phyloP scores from a whole-genome alignment of 35 echinoderm and acorn worm genomes.

The Strongylocentrotus purpuratus region DNA sequence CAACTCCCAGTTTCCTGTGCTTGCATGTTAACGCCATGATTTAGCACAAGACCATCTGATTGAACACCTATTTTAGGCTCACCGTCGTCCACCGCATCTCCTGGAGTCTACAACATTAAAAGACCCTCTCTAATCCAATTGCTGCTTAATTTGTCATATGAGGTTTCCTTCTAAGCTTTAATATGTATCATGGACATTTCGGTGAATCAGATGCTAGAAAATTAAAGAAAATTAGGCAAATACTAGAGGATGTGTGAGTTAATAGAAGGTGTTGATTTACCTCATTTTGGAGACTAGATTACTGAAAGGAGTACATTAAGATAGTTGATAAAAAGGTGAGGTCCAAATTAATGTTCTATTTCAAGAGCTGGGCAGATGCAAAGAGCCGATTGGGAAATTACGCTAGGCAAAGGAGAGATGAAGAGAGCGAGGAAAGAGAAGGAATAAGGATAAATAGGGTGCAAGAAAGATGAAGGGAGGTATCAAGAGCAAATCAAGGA shows the following conservation, averaged over 20 bases:
- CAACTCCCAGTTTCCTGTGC: neutral
- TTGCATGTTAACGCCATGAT: neutral
- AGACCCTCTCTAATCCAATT: neutral
- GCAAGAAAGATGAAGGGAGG: neutral
- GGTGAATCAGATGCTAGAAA: neutral
- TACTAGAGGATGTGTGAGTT: neutral
- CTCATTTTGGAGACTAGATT: neutral
- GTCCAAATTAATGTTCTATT: neutral
- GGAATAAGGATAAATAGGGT: neutral
- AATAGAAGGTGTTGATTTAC: neutral
- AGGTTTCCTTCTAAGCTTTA: neutral
- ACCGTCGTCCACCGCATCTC: neutral
- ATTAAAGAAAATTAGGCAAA: neutral
- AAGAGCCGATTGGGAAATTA: neutral
- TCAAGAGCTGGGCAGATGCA: neutral
- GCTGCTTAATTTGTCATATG: neutral
- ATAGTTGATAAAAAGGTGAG: neutral
- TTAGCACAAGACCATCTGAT: constrained; percentile 1
- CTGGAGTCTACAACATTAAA: neutral
- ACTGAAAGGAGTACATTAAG: neutral
- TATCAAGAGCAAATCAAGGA: neutral
- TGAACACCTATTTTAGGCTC: neutral
- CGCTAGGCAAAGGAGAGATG: neutral
- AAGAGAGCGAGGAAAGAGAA: neutral
- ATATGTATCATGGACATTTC: neutral